Percentiles rank a stretch among this genome's conserved stretches.
Conservation (phyloP, 2,113 vertebrate genomes). For the Sinocyclocheilus anshuiensis region DNA sequence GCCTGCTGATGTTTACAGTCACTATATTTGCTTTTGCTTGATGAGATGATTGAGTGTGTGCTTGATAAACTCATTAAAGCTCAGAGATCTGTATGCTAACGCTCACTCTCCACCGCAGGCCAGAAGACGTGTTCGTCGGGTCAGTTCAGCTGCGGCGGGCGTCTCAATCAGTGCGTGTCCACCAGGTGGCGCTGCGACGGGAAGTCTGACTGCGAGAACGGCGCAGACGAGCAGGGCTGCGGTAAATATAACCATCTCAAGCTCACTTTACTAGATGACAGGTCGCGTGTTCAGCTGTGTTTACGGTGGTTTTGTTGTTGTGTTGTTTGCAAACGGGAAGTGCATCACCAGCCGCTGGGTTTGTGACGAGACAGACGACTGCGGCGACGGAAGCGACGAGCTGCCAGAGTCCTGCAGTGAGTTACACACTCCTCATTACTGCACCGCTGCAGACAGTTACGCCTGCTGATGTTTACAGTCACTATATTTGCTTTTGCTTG, state of each 20-base stretch:
- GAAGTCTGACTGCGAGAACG: constrained; percentile 77
- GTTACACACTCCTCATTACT: constrained; percentile 49
- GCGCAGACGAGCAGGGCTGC: constrained; percentile 81
- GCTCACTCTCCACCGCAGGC: constrained; percentile 58
- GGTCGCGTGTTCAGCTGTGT: background rate
- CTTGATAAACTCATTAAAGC: too few relatives aligned
- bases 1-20: background rate
- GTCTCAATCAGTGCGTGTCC: constrained; percentile 75
- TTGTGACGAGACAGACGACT: constrained; percentile 82
- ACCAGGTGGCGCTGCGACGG: constrained; percentile 82
- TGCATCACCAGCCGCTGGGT: constrained; percentile 82
- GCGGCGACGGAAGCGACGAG: constrained; percentile 82
- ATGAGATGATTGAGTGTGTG: background rate
- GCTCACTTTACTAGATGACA: background rate
- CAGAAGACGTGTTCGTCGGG: constrained; percentile 68
- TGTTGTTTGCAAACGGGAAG: constrained; percentile 65
- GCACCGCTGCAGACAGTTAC: too few relatives aligned
- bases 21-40: background rate
- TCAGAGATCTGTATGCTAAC: too few relatives aligned
- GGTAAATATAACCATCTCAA: constrained; percentile 60
- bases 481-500: background rate
- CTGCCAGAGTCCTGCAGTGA: constrained; percentile 75
- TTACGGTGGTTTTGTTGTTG: background rate
- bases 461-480: background rate
- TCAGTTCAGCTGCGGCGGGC: constrained; percentile 79